phyloP scores from a whole-genome alignment of 2,888 invertebrate species.

The Troides aeacus region DNA sequence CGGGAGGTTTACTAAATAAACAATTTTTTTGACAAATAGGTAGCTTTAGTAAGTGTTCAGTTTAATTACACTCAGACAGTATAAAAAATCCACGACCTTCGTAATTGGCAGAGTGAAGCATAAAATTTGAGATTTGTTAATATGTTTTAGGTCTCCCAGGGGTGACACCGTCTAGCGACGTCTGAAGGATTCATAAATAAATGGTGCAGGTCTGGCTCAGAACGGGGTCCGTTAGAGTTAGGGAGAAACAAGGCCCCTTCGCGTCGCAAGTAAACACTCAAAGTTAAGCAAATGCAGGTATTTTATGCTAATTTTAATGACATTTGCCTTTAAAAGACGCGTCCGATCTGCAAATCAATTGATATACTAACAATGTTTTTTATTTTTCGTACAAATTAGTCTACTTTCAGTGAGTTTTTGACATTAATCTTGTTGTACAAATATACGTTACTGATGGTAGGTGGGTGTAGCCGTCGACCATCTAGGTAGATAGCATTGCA shows the following conservation, averaged over 20 bases:
- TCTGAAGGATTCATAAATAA: constrained; percentile 22
- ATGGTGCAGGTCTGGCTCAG: constrained; percentile 1
- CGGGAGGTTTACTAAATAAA: not conserved
- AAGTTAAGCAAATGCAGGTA: constrained; percentile 1
- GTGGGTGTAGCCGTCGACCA: no score
- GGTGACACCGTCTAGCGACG: constrained; percentile 25
- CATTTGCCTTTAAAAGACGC: constrained; percentile 31
- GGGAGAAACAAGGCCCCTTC: not conserved
- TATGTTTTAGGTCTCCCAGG: constrained; percentile 20
- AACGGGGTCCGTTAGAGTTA: not conserved
- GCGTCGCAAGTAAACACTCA: not conserved
- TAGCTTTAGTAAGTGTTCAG: not conserved
- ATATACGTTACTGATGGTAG: no score
- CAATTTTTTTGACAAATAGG: not conserved
- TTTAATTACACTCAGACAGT: constrained; percentile 7
- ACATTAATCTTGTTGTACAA: not conserved
- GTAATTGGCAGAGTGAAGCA: constrained; percentile 14
- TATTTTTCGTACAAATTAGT: not conserved
- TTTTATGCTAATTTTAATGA: not conserved
- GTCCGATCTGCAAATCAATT: constrained; percentile 15
- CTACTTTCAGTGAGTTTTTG: not conserved
- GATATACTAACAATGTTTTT: not conserved
- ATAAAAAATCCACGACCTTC: constrained; percentile 11
- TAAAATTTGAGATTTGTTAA: constrained; percentile 24
- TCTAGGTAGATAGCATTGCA: no score